Evolutionary conservation across 2,113 vertebrate genomes (phyloP).

Genomic region (Nothocercus nigrocapillus): DNA sequence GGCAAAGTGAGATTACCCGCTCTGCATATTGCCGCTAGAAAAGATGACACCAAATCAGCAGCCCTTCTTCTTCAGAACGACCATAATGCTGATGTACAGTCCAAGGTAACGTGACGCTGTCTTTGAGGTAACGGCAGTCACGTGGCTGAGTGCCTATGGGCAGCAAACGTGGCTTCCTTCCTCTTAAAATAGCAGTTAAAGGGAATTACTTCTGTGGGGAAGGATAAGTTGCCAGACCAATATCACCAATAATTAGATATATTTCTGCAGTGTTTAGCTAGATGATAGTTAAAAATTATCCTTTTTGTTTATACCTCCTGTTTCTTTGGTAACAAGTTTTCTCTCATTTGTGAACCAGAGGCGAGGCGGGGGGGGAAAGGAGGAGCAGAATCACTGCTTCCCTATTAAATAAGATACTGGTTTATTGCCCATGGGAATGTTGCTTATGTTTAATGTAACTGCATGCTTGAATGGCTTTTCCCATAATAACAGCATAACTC

Average conservation of each 20-base stretch:
- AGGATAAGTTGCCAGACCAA: neutral
- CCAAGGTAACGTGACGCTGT: constrained; percentile 85
- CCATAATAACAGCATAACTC: constrained; percentile 35
- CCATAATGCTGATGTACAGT: constrained; percentile 97
- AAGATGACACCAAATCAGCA: constrained; percentile 97
- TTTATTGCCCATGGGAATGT: neutral
- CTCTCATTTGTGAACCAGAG: neutral
- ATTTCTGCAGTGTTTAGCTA: neutral
- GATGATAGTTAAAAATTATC: neutral
- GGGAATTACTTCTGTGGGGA: neutral
- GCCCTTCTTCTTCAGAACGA: constrained; percentile 96
- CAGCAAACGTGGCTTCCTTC: neutral
- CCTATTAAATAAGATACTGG: neutral
- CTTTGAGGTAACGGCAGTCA: neutral
- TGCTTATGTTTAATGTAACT: constrained; percentile 45
- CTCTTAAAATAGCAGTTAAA: neutral
- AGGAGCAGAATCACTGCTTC: neutral
- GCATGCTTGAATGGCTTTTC: constrained; percentile 47
- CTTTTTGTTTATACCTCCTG: neutral
- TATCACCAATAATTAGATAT: neutral
- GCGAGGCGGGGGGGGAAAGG: neutral
- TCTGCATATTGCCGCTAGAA: constrained; percentile 95
- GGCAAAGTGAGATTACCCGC: constrained; percentile 96
- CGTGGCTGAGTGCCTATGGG: neutral
- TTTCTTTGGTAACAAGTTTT: constrained; percentile 6